Conservation (phyloP, 2,113 vertebrate genomes). For the Clarias macrocephalus region DNA sequence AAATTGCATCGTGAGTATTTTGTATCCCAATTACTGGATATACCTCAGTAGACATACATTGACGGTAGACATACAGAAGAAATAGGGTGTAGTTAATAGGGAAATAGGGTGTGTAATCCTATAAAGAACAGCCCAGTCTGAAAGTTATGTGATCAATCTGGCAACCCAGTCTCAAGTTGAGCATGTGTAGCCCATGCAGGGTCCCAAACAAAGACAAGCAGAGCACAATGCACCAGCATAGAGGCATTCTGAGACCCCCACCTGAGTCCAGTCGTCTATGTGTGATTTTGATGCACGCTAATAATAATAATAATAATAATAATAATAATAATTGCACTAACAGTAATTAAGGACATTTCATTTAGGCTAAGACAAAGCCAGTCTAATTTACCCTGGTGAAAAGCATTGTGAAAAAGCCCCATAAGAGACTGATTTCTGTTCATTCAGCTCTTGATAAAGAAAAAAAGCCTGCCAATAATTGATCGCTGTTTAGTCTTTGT, state of each 20-base stretch:
- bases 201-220: constrained; percentile 39
- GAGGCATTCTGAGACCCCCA: not conserved
- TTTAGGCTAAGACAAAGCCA: not conserved
- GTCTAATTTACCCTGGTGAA: not conserved
- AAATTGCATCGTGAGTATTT: not conserved
- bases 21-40: not conserved
- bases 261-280: not conserved
- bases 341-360: not conserved
- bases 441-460: too few species aligned
- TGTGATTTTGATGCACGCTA: not conserved
- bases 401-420: too few species aligned
- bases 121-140: not conserved
- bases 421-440: not conserved
- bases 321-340: not conserved
- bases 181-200: constrained; percentile 32
- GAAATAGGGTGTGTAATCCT: not conserved
- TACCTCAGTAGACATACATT: not conserved
- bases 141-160: not conserved
- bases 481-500: constrained; percentile 16
- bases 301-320: not conserved
- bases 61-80: too few species aligned
- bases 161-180: constrained; percentile 30
- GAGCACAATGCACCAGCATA: constrained; percentile 22
- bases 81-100: not conserved
- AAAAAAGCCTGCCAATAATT: not conserved